phyloP scores from a whole-genome alignment of 2,113 vertebrate genomes.

The Apteryx owenii region DNA sequence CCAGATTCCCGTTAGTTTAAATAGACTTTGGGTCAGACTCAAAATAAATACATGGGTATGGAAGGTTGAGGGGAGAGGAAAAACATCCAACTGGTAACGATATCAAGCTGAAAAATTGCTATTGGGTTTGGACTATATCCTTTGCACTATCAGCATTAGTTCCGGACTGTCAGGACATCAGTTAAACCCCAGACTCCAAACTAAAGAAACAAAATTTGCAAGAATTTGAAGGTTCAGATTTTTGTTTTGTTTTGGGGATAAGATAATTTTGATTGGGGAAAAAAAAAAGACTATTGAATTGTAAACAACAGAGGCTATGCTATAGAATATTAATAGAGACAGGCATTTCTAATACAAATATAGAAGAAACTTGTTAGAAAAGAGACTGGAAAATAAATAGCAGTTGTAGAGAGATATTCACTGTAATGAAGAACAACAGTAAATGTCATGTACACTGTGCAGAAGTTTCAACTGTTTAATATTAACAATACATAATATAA shows the following conservation, averaged over 20 bases:
- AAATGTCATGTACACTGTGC: neutral
- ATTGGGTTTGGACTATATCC: neutral
- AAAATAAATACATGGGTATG: neutral
- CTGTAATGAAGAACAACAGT: neutral
- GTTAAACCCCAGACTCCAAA: neutral
- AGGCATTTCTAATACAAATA: constrained; percentile 12
- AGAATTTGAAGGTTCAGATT: neutral
- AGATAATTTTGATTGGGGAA: neutral
- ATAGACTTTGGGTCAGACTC: neutral
- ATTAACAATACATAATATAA: too few relatives aligned
- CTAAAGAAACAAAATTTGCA: neutral
- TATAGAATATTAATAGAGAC: neutral
- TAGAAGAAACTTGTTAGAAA: constrained; percentile 17
- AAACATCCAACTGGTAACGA: neutral
- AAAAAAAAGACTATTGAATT: neutral
- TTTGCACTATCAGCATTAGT: neutral
- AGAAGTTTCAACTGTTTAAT: neutral
- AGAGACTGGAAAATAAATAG: constrained; percentile 19
- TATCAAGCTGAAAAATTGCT: neutral
- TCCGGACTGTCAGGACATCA: neutral
- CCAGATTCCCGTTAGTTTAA: neutral
- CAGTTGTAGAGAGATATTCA: neutral
- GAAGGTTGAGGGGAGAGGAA: neutral
- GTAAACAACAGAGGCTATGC: neutral
- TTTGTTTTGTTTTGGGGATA: neutral